A percentile compares a stretch with the other conserved stretches of the same genome.
phyloP scores from a whole-genome alignment of 2,888 invertebrate genomes.

The Lobophora halterata region DNA sequence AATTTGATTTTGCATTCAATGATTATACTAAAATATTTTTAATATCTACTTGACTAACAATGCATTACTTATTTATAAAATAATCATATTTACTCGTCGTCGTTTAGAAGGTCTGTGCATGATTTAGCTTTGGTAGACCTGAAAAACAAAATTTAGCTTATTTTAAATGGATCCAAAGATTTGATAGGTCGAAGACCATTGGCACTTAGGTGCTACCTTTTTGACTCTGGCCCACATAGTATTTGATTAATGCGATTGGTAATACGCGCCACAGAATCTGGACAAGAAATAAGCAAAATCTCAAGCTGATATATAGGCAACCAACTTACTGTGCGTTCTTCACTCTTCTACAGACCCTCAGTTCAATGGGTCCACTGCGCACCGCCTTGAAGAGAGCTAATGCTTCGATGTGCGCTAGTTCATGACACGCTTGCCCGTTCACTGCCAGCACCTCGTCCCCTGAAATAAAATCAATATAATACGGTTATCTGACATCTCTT shows the following conservation, averaged over 20 bases:
- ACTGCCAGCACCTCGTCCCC: conserved; percentile 92
- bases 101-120: conserved; percentile 85
- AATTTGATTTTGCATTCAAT: too few species aligned
- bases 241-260: too few species aligned
- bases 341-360: conserved; percentile 85
- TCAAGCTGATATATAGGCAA: too few species aligned
- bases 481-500: background rate
- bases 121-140: conserved; percentile 87
- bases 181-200: too few species aligned
- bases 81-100: conserved; percentile 67
- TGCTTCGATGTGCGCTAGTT: conserved; percentile 90
- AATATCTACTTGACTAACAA: conserved; percentile 1
- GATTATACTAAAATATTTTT: background rate
- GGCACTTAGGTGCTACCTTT: too few species aligned
- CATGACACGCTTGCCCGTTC: conserved; percentile 89
- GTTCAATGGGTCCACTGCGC: conserved; percentile 87
- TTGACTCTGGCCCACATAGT: too few species aligned
- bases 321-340: conserved; percentile 67
- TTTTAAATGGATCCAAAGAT: too few species aligned
- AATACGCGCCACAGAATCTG: too few species aligned
- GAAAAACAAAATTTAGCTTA: conserved; percentile 51
- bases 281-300: too few species aligned
- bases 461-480: conserved; percentile 42
- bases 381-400: conserved; percentile 90
- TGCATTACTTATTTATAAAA: conserved; percentile 3